Conservation (phyloP, 2,113 vertebrate genomes). For the Thamnaconus septentrionalis region DNA sequence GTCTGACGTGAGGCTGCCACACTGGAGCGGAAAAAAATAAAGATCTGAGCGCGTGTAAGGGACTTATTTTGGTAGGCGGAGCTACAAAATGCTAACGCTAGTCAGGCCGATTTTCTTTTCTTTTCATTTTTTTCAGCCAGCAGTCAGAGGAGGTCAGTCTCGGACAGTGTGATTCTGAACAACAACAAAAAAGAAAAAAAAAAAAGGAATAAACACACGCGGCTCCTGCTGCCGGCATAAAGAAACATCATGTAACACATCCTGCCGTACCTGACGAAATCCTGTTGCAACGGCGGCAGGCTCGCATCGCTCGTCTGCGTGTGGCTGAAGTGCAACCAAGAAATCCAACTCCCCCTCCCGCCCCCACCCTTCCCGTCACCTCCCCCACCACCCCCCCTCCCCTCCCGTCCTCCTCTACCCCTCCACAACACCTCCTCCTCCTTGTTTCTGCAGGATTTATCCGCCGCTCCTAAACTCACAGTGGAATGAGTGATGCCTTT, state of each 20-base stretch:
- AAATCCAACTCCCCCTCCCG: not conserved
- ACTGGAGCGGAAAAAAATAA: no score
- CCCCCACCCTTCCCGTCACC: not conserved
- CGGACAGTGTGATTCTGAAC: not conserved
- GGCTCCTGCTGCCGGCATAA: no score
- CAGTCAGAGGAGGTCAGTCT: no score
- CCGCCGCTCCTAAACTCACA: slow-evolving; percentile 23
- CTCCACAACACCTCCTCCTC: not conserved
- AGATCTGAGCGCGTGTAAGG: no score
- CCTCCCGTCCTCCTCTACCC: no score
- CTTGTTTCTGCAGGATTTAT: slow-evolving; percentile 5
- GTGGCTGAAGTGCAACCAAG: not conserved
- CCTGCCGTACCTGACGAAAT: slow-evolving; percentile 37
- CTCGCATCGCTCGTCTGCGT: not conserved
- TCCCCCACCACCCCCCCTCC: no score
- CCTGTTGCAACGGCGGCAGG: slow-evolving; percentile 8
- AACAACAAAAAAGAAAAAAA: slow-evolving; percentile 7
- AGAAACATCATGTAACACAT: slow-evolving; percentile 15
- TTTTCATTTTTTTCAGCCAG: no score
- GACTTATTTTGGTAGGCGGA: no score
- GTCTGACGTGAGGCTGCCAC: no score
- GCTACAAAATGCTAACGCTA: no score
- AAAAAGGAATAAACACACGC: not conserved
- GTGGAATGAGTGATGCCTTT: slow-evolving; percentile 41
- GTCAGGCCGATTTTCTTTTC: no score